These are phyloP conservation scores for Corapipo altera DNA, from an alignment of 2,113 vertebrate species.

Conservation along the genomic window DNA sequence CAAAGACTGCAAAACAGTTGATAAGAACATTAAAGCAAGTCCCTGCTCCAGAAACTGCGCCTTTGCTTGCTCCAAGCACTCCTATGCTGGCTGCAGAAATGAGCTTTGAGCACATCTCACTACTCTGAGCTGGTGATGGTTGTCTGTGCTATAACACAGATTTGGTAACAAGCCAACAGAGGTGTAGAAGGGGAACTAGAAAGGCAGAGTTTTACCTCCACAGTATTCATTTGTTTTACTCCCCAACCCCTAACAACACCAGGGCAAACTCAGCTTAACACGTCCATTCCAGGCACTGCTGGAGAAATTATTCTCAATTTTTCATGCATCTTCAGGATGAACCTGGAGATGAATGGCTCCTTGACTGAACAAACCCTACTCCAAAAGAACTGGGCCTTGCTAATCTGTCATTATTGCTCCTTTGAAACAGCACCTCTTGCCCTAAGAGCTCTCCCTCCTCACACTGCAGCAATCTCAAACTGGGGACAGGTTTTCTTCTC, in stretches of 20 bases:
- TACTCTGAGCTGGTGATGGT: not conserved
- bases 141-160: not conserved
- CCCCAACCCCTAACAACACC: not conserved
- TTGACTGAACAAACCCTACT: not conserved
- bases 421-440: not conserved
- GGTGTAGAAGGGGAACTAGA: not conserved
- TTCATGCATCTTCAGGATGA: not conserved
- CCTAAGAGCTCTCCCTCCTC: not conserved
- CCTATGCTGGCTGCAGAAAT: not conserved
- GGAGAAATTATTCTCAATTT: not conserved
- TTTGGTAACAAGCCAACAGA: not conserved
- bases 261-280: not conserved
- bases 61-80: not conserved
- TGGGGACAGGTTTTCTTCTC: not conserved
- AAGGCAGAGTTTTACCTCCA: not conserved
- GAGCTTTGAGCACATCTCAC: not conserved
- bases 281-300: not conserved
- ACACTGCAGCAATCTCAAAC: not conserved
- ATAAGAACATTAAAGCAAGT: constrained; percentile 48
- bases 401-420: not conserved
- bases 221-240: not conserved
- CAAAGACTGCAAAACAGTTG: constrained; percentile 42
- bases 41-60: not conserved
- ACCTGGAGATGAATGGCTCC: not conserved
- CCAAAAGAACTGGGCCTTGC: not conserved